phyloP scores from a whole-genome alignment of 2,888 invertebrate genomes.

The Epirrhoe alternata region DNA sequence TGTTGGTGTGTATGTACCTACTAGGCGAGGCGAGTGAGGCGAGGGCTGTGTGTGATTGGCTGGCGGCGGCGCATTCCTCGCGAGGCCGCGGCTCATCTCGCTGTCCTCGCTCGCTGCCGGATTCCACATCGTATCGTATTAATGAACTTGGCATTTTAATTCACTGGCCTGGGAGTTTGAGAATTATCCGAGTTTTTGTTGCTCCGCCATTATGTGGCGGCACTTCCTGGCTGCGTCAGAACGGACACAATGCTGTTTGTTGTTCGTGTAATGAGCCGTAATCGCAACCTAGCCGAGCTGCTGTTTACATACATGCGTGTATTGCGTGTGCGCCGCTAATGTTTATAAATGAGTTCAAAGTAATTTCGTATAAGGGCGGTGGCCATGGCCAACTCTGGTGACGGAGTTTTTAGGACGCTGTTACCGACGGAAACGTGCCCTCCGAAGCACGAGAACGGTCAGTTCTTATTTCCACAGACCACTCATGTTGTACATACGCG shows the following conservation, averaged over 20 bases:
- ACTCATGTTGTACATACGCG: no score
- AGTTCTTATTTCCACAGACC: no score
- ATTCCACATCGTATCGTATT: not conserved
- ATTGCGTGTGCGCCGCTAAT: no score
- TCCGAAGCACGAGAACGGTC: no score
- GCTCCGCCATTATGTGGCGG: not conserved
- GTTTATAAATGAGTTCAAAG: no score
- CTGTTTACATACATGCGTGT: no score
- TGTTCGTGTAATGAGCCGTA: not conserved
- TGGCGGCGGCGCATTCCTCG: not conserved
- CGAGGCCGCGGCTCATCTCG: not conserved
- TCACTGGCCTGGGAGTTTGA: constrained; percentile 1
- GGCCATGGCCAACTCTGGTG: no score
- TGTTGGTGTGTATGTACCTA: not conserved
- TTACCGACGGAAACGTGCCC: no score
- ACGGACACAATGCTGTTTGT: constrained; percentile 1
- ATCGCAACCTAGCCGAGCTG: no score
- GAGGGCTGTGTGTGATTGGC: not conserved
- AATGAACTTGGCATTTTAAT: constrained; percentile 6
- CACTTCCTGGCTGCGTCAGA: not conserved
- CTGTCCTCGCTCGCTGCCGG: constrained; percentile 5
- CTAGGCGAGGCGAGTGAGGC: not conserved
- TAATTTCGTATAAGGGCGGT: no score
- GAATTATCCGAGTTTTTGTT: not conserved
- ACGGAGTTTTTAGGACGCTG: no score